phyloP scores from a whole-genome alignment of 2,113 vertebrate species.

The Rhea americana region DNA sequence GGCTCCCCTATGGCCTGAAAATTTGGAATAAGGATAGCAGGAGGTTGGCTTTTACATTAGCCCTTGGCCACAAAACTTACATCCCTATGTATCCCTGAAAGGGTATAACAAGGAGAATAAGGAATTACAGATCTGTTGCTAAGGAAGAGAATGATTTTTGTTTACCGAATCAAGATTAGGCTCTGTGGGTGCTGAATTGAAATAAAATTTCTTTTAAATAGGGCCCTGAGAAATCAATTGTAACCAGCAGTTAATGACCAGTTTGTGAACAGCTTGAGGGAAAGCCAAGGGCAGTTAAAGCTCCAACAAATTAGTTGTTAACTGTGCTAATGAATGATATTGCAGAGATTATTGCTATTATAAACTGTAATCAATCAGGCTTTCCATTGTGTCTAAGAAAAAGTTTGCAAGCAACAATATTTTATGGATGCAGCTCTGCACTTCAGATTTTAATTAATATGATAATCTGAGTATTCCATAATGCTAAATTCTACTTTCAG shows the following conservation, averaged over 20 bases:
- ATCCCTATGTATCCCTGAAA: background rate
- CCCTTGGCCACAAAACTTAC: background rate
- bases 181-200: slow-evolving; percentile 65
- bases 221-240: slow-evolving; percentile 73
- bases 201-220: slow-evolving; percentile 78
- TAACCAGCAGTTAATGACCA: slow-evolving; percentile 75
- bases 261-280: slow-evolving; percentile 75
- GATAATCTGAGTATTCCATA: slow-evolving; percentile 26
- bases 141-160: slow-evolving; percentile 56
- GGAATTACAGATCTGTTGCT: background rate
- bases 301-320: slow-evolving; percentile 77
- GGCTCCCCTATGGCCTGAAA: background rate
- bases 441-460: slow-evolving; percentile 54
- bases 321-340: slow-evolving; percentile 78
- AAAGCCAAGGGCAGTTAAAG: slow-evolving; percentile 76
- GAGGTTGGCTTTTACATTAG: background rate
- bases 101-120: background rate
- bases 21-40: background rate
- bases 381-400: slow-evolving; percentile 46
- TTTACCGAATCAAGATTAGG: slow-evolving; percentile 69
- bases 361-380: slow-evolving; percentile 74
- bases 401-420: slow-evolving; percentile 59
- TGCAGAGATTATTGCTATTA: slow-evolving; percentile 73
- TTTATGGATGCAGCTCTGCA: slow-evolving; percentile 24
- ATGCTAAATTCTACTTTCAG: background rate